These are phyloP conservation scores for Ceyx melanurus DNA, from an alignment of 2,113 vertebrate species.

Conservation along the genomic window DNA sequence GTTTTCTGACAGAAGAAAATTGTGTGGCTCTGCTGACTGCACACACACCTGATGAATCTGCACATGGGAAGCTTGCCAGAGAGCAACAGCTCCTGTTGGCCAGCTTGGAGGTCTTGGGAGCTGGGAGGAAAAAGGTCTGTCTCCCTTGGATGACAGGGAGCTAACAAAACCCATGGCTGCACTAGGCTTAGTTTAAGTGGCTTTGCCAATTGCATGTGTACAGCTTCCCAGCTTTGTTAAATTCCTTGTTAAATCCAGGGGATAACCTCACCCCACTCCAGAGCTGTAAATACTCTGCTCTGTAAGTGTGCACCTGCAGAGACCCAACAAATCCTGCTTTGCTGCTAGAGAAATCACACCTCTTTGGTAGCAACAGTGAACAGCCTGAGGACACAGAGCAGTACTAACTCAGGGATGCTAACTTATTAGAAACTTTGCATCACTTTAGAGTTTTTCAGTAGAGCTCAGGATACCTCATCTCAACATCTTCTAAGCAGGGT, in stretches of 20 bases:
- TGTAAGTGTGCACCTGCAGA: background rate
- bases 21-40: accelerated
- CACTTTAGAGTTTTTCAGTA: background rate
- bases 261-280: background rate
- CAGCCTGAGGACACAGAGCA: background rate
- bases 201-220: background rate
- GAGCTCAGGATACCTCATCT: background rate
- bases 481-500: background rate
- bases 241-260: background rate
- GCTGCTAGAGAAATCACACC: background rate
- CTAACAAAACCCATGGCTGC: background rate
- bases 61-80: background rate
- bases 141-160: no score
- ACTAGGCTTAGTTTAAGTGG: background rate
- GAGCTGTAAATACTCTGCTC: background rate
- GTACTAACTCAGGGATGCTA: no score
- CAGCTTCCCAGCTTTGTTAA: background rate
- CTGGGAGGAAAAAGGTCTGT: background rate
- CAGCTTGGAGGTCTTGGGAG: background rate
- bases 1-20: background rate
- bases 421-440: background rate
- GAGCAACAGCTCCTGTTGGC: background rate
- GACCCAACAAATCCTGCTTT: background rate
- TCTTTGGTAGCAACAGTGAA: background rate
- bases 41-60: background rate